Evolutionary conservation across 2,113 vertebrate genomes (phyloP), one percentile per base, ranked within the genome.

Genomic region (crab-eating macaque (Macaca fascicularis)): DNA sequence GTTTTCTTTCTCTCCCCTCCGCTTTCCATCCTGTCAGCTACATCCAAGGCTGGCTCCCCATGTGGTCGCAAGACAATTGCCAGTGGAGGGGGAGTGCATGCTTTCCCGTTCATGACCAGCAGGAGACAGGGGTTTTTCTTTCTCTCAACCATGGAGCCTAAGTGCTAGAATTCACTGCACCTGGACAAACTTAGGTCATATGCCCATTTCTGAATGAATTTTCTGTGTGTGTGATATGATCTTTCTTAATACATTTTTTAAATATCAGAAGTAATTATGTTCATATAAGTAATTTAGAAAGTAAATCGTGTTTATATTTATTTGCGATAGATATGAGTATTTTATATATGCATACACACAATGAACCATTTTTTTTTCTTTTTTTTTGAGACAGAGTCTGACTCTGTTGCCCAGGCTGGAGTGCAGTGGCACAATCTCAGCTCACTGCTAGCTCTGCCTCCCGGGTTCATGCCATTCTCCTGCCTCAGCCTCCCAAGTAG

Each of bases 171-270:
- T 38, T 85, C 19, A 57, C 22, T 30, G 64, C 38, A 30, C 40
- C 14, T 76, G 67, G 55, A 48, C 20, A 19, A 79, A 64, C 19
- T 88, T 38, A 64, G 50, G 76, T 55, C 50, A 16, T 10, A 23
- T 5, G 32, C 17, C 12, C 8, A 19, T 78, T 79, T 92, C 5
- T n/a, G 14, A 80, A 22, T 5, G 38, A 40, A 8, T 30, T n/a
- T 3, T 78, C 48, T 69, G 57, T 64, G 27, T 64, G 11, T 13
- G 61, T 55, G 50, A 67, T 64, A 72, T 93, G 64, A 85, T 83
- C 78, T 86, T 92, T 74, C 67, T 90, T 52, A 59, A 59, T 83
- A 48, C 61, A 48, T 59, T 55, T 94, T 87, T 75, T 91, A 89
- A 86, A 72, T 14, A 43, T 83, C 23, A 92, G 52, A 67, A 55